phyloP scores from a whole-genome alignment of 2,797 vertebrate genomes.

The Muscicapa comitata region DNA sequence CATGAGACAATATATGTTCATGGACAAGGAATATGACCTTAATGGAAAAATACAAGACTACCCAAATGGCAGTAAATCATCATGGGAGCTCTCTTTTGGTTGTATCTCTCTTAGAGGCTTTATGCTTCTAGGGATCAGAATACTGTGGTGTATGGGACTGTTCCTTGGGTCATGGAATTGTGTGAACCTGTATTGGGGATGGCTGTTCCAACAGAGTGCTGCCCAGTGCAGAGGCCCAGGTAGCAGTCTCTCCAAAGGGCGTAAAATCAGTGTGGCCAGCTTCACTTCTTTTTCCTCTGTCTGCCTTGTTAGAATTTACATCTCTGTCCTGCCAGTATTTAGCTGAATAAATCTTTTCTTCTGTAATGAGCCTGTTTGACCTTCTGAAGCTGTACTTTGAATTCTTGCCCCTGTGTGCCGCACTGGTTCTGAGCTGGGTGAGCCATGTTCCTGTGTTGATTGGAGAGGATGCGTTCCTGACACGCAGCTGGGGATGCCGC shows the following conservation, averaged over 20 bases:
- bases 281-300: not conserved
- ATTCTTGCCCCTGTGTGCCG: not conserved
- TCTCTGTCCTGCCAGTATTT: not conserved
- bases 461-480: not conserved
- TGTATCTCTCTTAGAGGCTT: not conserved
- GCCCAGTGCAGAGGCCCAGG: not conserved
- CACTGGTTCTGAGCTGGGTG: not conserved
- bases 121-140: not conserved
- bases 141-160: not conserved
- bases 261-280: not conserved
- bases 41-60: not conserved
- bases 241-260: not conserved
- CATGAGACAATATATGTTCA: not conserved
- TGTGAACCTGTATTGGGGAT: not conserved
- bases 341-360: not conserved
- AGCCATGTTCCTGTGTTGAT: not conserved
- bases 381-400: not conserved
- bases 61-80: not conserved
- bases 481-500: fast-evolving
- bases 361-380: not conserved
- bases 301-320: not conserved
- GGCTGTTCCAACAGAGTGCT: not conserved
- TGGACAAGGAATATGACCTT: not conserved
- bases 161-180: not conserved
- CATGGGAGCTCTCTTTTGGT: not conserved